Evolutionary conservation across 2,888 invertebrate species (phyloP).

Genomic region (Miltochrista miniata): DNA sequence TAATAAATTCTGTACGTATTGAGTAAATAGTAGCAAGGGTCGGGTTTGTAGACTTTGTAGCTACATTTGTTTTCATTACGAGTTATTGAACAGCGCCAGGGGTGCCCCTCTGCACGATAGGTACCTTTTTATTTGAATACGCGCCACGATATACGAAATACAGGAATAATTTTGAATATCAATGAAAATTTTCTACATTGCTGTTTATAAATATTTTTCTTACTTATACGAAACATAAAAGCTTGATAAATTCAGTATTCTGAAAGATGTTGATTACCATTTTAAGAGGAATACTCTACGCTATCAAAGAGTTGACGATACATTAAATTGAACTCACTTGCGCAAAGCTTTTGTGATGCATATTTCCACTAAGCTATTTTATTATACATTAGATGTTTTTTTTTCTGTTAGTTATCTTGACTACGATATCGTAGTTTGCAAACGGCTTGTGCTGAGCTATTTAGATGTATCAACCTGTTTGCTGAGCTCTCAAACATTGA

Average conservation of each 20-base stretch:
- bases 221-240: background rate
- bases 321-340: too few species aligned
- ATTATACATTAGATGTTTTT: too few species aligned
- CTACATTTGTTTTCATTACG: constrained; percentile 73
- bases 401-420: too few species aligned
- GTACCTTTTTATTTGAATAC: constrained; percentile 54
- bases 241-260: background rate
- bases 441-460: too few species aligned
- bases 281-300: too few species aligned
- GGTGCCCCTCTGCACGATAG: constrained; percentile 46
- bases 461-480: too few species aligned
- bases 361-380: too few species aligned
- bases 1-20: constrained; percentile 53
- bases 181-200: constrained; percentile 15
- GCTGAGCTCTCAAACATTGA: too few species aligned
- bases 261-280: too few species aligned
- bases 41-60: constrained; percentile 56
- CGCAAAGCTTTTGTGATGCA: background rate
- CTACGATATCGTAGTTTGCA: too few species aligned
- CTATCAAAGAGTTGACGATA: too few species aligned
- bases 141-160: constrained; percentile 38
- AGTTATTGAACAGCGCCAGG: constrained; percentile 61
- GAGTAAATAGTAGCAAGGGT: constrained; percentile 60
- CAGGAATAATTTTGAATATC: constrained; percentile 23
- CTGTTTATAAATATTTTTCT: background rate